phyloP scores from a whole-genome alignment of 2,888 invertebrate species.

The Sarcophaga carnaria region DNA sequence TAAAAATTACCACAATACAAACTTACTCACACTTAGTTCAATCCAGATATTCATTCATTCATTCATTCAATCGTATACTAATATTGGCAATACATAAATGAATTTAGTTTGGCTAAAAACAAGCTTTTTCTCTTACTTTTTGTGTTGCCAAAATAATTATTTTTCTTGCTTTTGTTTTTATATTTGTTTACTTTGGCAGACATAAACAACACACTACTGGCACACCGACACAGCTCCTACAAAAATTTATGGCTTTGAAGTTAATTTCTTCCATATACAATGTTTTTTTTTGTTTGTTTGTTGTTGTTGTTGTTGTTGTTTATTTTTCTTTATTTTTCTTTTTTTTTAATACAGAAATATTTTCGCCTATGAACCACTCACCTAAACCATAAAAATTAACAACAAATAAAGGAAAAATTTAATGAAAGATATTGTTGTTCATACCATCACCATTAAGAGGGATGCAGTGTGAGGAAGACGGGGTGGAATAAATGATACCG shows the following conservation, averaged over 20 bases:
- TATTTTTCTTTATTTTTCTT: background rate
- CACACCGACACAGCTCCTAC: conserved; percentile 1
- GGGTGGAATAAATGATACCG: background rate
- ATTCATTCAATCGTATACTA: background rate
- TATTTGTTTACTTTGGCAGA: background rate
- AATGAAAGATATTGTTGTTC: conserved; percentile 1
- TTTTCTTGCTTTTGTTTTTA: background rate
- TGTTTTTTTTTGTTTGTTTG: background rate
- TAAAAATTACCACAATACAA: conserved; percentile 21
- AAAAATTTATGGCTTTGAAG: conserved; percentile 11
- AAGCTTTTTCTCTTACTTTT: background rate
- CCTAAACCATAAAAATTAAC: conserved; percentile 18
- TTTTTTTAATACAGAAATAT: background rate
- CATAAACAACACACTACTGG: background rate
- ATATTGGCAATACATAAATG: conserved; percentile 23
- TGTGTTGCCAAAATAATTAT: background rate
- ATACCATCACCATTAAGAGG: background rate
- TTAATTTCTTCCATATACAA: conserved; percentile 1
- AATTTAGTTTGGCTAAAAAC: background rate
- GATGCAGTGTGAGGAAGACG: background rate
- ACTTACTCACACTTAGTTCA: background rate
- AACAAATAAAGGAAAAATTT: background rate
- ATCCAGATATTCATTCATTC: background rate
- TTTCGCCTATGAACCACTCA: background rate
- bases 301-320: background rate